Conservation (phyloP, 2,888 invertebrate genomes). For the Luffia ferchaultella region DNA sequence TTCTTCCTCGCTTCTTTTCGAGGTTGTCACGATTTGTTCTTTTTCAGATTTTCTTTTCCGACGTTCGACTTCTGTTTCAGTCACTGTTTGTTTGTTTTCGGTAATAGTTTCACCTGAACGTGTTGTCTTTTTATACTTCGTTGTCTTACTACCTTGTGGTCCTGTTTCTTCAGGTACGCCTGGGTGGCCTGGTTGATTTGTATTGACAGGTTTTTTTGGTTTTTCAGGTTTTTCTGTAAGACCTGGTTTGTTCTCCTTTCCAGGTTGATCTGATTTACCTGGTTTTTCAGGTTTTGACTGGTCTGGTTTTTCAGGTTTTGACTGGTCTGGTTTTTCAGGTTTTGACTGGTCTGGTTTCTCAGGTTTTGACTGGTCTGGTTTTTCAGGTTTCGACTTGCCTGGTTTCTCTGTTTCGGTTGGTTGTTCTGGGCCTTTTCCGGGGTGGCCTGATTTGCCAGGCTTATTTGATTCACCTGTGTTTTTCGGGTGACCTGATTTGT, state of each 20-base stretch:
- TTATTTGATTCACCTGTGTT: background rate
- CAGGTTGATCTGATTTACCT: background rate
- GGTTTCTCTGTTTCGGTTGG: background rate
- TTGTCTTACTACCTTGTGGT: no score
- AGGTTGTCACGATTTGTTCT: background rate
- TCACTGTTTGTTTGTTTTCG: background rate
- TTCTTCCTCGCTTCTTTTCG: no score
- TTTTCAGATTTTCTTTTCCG: background rate
- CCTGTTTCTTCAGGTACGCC: background rate
- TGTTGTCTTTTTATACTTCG: no score
- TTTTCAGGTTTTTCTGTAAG: background rate
- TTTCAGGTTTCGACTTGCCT: background rate
- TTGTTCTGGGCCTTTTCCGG: background rate
- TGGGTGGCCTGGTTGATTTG: background rate
- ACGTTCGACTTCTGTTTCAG: background rate
- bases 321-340: background rate
- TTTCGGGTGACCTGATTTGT: background rate
- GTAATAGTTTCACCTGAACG: background rate
- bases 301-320: background rate
- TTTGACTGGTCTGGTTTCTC: background rate
- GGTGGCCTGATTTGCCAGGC: background rate
- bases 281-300: constrained; percentile 1
- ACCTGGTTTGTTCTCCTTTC: background rate
- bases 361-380: background rate
- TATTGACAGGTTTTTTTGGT: background rate